Evolutionary conservation across 2,888 invertebrate genomes (phyloP).

Genomic region (Drosophila merina): DNA sequence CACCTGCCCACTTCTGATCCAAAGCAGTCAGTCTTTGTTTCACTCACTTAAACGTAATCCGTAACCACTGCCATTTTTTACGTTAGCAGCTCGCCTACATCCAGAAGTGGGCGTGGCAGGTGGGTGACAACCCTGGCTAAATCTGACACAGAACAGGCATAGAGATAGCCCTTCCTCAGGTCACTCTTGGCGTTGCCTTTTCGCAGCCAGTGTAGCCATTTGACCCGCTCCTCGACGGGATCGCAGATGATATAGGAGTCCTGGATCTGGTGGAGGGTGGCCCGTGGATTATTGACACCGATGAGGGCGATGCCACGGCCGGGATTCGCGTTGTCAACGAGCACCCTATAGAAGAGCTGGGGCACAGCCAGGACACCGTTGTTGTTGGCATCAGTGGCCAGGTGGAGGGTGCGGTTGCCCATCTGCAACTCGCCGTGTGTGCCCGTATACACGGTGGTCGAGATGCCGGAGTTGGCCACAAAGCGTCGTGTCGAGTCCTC

Average conservation of each 20-base stretch:
- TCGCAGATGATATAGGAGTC: slow-evolving; percentile 72
- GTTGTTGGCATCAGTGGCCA: slow-evolving; percentile 77
- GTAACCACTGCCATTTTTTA: slow-evolving; percentile 22
- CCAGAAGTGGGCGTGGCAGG: slow-evolving; percentile 61
- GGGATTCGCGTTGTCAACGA: slow-evolving; percentile 83
- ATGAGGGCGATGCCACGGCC: slow-evolving; percentile 85
- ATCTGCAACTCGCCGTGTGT: slow-evolving; percentile 85
- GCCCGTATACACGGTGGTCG: slow-evolving; percentile 85
- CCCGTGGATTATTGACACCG: slow-evolving; percentile 83
- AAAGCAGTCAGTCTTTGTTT: slow-evolving; percentile 37
- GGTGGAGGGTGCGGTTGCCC: slow-evolving; percentile 75
- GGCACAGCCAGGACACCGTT: slow-evolving; percentile 85
- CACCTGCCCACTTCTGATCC: background rate
- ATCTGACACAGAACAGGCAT: slow-evolving; percentile 74
- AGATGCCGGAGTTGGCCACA: slow-evolving; percentile 77
- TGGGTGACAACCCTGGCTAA: slow-evolving; percentile 64
- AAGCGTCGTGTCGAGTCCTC: slow-evolving; percentile 85
- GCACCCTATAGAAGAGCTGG: slow-evolving; percentile 85
- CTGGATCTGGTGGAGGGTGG: slow-evolving; percentile 67
- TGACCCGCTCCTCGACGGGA: slow-evolving; percentile 63
- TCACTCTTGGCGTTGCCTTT: slow-evolving; percentile 55
- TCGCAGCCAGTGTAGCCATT: slow-evolving; percentile 69
- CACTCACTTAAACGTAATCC: slow-evolving; percentile 18
- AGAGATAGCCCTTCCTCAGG: slow-evolving; percentile 74
- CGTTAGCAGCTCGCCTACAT: slow-evolving; percentile 59